Percentiles rank a stretch among this genome's conserved stretches.
phyloP scores from a whole-genome alignment of 2,888 invertebrate genomes.

The Netelia inedita region DNA sequence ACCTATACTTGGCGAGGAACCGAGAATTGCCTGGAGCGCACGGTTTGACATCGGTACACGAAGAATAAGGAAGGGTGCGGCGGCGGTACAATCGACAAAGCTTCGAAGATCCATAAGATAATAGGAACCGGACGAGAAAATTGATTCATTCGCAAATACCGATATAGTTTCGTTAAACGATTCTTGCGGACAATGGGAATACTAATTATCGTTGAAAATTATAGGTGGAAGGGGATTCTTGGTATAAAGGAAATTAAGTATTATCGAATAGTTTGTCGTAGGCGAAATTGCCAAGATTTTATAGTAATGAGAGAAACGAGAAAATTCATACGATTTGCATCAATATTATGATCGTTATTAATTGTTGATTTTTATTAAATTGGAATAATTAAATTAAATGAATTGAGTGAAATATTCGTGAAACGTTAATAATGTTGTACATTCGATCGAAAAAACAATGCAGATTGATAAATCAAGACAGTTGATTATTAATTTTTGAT shows the following conservation, averaged over 20 bases:
- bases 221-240: neutral
- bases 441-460: too few relatives aligned
- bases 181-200: slow-evolving; percentile 11
- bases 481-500: too few relatives aligned
- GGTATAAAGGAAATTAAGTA: neutral
- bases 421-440: too few relatives aligned
- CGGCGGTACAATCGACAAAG: slow-evolving; percentile 17
- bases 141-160: slow-evolving; percentile 12
- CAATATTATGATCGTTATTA: too few relatives aligned
- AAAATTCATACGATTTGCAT: too few relatives aligned
- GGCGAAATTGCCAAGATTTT: neutral
- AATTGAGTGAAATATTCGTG: too few relatives aligned
- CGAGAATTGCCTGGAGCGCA: slow-evolving; percentile 29
- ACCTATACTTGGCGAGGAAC: slow-evolving; percentile 27
- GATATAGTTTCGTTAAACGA: slow-evolving; percentile 22
- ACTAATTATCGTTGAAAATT: slow-evolving; percentile 25
- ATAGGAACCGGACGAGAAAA: slow-evolving; percentile 30
- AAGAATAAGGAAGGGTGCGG: neutral
- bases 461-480: too few relatives aligned
- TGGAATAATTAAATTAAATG: too few relatives aligned
- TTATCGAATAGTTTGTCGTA: neutral
- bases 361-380: too few relatives aligned
- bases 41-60: slow-evolving; percentile 10
- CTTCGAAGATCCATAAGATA: slow-evolving; percentile 20
- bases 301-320: neutral